A percentile compares a stretch with the other conserved stretches of the same genome.
Conservation (phyloP, 2,797 vertebrate genomes). For the Clarias platycephalus region DNA sequence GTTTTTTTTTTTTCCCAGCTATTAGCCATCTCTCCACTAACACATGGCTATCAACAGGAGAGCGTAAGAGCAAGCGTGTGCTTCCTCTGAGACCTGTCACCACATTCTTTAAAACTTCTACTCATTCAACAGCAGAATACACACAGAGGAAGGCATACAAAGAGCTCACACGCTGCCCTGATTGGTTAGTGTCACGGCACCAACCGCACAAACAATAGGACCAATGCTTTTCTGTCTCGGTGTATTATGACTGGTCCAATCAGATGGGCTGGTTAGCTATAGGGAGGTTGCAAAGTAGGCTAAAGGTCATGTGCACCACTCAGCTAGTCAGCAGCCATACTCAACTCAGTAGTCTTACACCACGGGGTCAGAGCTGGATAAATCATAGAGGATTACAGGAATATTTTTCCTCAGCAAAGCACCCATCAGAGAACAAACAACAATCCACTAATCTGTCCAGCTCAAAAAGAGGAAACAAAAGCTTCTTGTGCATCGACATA, state of each 20-base stretch:
- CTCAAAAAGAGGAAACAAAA: slow-evolving; percentile 16
- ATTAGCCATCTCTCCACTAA: not conserved
- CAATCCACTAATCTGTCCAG: slow-evolving; percentile 17
- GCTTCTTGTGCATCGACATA: not conserved
- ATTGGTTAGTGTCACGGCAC: not conserved
- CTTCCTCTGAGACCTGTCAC: not conserved
- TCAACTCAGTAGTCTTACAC: slow-evolving; percentile 34
- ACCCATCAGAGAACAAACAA: slow-evolving; percentile 29
- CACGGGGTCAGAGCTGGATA: slow-evolving; percentile 8
- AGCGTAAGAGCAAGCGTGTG: not conserved
- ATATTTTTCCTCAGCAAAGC: slow-evolving; percentile 30
- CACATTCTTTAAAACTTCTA: not conserved
- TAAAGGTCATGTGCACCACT: not conserved
- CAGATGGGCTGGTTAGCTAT: not conserved
- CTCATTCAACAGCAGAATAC: too few species aligned
- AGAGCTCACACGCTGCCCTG: not conserved
- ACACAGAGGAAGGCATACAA: not conserved
- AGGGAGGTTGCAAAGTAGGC: not conserved
- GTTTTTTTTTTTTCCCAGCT: not conserved
- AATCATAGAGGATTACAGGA: slow-evolving; percentile 42
- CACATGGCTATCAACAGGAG: not conserved
- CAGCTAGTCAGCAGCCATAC: slow-evolving; percentile 8
- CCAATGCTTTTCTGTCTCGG: not conserved
- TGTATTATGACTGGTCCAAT: not conserved
- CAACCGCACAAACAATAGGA: not conserved